Evolutionary conservation across 2,797 vertebrate species (phyloP), one percentile per base, ranked within the genome.

Genomic region (Meriones psammophilus): DNA sequence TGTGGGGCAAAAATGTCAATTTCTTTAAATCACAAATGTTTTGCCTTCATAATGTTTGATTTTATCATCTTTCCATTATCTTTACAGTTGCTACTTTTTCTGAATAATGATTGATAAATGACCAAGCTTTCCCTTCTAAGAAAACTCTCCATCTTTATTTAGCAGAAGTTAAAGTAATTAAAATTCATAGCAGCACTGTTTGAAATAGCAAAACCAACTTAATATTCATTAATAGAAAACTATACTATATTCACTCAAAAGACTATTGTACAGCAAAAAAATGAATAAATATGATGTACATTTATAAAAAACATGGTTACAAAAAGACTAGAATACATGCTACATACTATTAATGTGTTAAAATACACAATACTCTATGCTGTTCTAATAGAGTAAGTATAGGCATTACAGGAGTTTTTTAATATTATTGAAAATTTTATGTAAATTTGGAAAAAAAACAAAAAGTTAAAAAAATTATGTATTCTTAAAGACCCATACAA

Each of bases 21-120:
- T 96, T 97, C 88, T 68, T 94, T 94, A 89, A 39, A 30, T 17
- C 89, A 90, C 17, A 80, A 56, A 22, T 92, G 71, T 94, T 95
- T 89, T 33, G 62, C 39, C 96, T 94, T 95, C 73, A 78, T 0
- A 28, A 50, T 88, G 95, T 96, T 97, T 93, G 85, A 60, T 77
- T 85, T 95, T 89, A 92, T 86, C 80, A 92, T 79, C 56, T 98
- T 96, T 96, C 84, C 83, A 88, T 81, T 77, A 86, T 68, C 83
- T 91, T 93, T 76, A 81, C 69, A 96, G 97, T 96, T 69, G 2
- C 12, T 94, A 54, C 69, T 74, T 94, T 92, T 87, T 54, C n/a
- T 78, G 78, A 91, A 88, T 69, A 92, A 81, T 88, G 91, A 95
- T 62, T 96, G 77, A 95, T 88, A 95, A 87, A 73, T 68, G 68